Base-by-base conservation (phyloP, 2,888 invertebrate species). In the Polyommatus icarus region DNA sequence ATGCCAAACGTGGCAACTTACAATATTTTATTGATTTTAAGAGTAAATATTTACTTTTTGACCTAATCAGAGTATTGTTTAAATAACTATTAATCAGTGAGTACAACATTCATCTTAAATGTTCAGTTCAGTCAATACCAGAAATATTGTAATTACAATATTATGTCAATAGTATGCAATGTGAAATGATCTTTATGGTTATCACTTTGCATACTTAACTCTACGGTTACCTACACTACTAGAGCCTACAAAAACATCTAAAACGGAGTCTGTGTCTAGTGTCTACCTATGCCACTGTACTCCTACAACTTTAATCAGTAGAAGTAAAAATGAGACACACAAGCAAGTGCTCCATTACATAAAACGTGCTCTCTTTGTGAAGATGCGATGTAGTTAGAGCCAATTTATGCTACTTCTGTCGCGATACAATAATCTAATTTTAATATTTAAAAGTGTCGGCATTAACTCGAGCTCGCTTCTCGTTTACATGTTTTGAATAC, bases 391-490 rank as follows among this genome's bases (percentile, higher is more conserved):
- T 84, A 84, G 83, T 83, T 85, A 84, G 82, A 86, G 87, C 84
- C 86, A 88, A 87, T 88, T 89, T 87, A 85, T 85, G 84, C 86
- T 86, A 87, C 87, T 87, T 88, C 87, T 86, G 85, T 87, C 84
- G 82, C 86, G 83, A 85, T 84, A 87, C 85, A 89, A 88, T 90
- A 90, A 91, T 89, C 84, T 86, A 87, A 90, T 91, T 90, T 92
- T 89, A 91, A 93, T 91, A 91, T 91, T 92, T 91, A 90, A 92
- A 91, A 91, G 85, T 88, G 88, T 80, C 88, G 88, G 89, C 90
- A 90, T 90, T 89, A 89, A 87, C 87, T 87, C 84, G 84, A 86
- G 87, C 88, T 86, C 87, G 84, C 87, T 85, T 85, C 88, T 88
- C 84, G 85, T 86, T 84, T 85, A 83, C 89, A 85, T 87, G 91